Evolutionary conservation across 2,888 invertebrate species (phyloP), one percentile per base, ranked within the genome.

Genomic region (Caenorhabditis japonica): DNA sequence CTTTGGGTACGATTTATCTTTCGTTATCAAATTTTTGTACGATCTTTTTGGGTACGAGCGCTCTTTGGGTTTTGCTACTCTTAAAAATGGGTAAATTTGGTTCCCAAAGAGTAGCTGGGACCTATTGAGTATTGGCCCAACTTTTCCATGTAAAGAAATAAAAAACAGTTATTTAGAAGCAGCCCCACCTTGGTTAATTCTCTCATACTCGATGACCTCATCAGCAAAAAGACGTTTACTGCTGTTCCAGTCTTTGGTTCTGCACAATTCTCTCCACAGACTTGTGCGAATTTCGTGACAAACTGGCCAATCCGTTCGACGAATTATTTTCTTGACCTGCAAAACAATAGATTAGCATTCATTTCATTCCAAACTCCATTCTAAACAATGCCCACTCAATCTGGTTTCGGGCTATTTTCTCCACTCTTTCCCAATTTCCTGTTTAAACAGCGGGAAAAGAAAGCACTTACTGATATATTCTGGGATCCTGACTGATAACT

Each of bases 321-420:
- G 82, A 19, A 88, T 76, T 49, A 87, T 83, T 71, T 83, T 83
- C 61, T 87, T 87, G 52, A 87, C 83, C 87, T 87, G 70, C 41
- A 86, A 77, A 38, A 69, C 19, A 33, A 27, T 23, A 36, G 52
- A 36, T 60, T 39, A 46, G 36, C 23, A 10, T 23, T 39, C 15
- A n/a, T 30, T 15, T 27, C 13, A 2, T 51, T 33, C 19, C 33
- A 43, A 17, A 41, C 3, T 19, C 12, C 15, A n/a, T 21, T n/a
- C n/a, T n/a, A n/a, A n/a, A n/a, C n/a, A n/a, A n/a, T n/a, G n/a
- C n/a, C n/a, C n/a, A n/a, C n/a, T n/a, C n/a, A n/a, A n/a, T n/a
- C n/a, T n/a, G n/a, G n/a, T n/a, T n/a, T 59, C 30, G 30, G 30
- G 30, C 7, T 5, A n/a, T n/a, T 51, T 27, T 61, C 52, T 25